Evolutionary conservation across 1,140 invertebrate species (phyloP).

Genomic region (Pseudomyrmex cubaensis): DNA sequence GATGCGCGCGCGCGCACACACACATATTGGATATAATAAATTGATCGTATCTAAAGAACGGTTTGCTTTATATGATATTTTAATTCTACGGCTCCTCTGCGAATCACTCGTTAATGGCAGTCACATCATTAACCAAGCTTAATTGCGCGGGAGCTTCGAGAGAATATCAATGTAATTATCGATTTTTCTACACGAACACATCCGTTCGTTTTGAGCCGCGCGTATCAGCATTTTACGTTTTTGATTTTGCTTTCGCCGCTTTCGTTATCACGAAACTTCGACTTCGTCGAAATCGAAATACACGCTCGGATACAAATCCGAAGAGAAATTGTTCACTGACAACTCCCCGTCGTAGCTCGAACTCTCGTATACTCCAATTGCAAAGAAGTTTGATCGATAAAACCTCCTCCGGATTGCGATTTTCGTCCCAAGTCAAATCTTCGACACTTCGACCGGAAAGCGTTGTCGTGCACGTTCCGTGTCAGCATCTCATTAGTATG

Average conservation of each 20-base stretch:
- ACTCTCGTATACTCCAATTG: neutral
- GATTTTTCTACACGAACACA: constrained; percentile 45
- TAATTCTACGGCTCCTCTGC: neutral
- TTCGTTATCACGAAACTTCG: neutral
- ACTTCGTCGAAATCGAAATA: constrained; percentile 12
- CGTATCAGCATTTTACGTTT: neutral
- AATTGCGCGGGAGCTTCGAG: constrained; percentile 43
- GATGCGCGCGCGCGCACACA: no score
- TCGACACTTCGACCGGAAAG: neutral
- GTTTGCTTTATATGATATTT: neutral
- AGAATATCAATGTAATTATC: constrained; percentile 28
- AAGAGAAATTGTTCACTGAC: constrained; percentile 2
- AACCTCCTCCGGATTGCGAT: neutral
- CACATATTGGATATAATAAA: neutral
- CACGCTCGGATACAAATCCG: constrained; percentile 15
- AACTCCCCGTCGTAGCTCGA: neutral
- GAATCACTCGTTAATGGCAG: constrained; percentile 59
- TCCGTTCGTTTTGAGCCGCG: neutral
- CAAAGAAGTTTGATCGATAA: neutral
- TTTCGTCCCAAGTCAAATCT: neutral
- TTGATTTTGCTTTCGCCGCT: neutral
- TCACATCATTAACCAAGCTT: constrained; percentile 60
- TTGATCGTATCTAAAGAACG: neutral
- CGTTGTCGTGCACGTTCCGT: neutral
- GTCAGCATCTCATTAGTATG: constrained; percentile 63